Conservation (phyloP, 64 coral and sea anemone genomes). For the Montipora foliosa region DNA sequence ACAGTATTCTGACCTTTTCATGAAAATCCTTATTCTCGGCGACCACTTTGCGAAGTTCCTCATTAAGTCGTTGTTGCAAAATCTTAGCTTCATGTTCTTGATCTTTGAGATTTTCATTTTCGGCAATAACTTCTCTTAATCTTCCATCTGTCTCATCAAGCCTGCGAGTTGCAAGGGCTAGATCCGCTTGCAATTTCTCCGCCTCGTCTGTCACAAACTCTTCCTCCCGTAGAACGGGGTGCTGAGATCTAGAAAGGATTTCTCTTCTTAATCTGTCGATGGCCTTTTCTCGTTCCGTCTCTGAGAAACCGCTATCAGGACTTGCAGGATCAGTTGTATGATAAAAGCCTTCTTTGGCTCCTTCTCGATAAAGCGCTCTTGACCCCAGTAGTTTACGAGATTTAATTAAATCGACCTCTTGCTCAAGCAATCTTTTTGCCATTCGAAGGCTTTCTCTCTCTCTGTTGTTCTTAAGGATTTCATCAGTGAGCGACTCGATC, state of each 20-base stretch:
- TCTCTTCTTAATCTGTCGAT: slow-evolving; percentile 51
- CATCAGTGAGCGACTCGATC: slow-evolving; percentile 83
- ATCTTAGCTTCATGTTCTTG: slow-evolving; percentile 40
- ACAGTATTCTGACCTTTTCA: slow-evolving; percentile 22
- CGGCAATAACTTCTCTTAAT: slow-evolving; percentile 42
- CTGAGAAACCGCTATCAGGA: slow-evolving; percentile 88
- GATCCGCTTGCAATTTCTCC: neutral
- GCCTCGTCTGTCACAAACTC: neutral
- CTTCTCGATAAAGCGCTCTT: neutral
- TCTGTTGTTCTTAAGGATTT: slow-evolving; percentile 84
- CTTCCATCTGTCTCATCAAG: slow-evolving; percentile 35
- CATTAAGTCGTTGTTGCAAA: slow-evolving; percentile 2
- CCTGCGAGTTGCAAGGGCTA: slow-evolving; percentile 30
- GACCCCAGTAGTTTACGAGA: slow-evolving; percentile 33
- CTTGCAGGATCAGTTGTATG: slow-evolving; percentile 58
- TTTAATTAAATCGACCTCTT: slow-evolving; percentile 79
- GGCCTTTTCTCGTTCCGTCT: slow-evolving; percentile 67
- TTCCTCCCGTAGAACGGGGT: slow-evolving; percentile 26
- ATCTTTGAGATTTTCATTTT: slow-evolving; percentile 68
- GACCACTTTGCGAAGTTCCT: slow-evolving; percentile 6
- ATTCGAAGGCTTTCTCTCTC: slow-evolving; percentile 71
- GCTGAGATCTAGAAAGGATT: slow-evolving; percentile 21
- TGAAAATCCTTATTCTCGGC: slow-evolving; percentile 26
- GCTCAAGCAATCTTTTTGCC: slow-evolving; percentile 71
- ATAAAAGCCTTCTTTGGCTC: neutral